Base-by-base conservation (phyloP, 1,140 invertebrate species). In the Drosophila parvula region DNA sequence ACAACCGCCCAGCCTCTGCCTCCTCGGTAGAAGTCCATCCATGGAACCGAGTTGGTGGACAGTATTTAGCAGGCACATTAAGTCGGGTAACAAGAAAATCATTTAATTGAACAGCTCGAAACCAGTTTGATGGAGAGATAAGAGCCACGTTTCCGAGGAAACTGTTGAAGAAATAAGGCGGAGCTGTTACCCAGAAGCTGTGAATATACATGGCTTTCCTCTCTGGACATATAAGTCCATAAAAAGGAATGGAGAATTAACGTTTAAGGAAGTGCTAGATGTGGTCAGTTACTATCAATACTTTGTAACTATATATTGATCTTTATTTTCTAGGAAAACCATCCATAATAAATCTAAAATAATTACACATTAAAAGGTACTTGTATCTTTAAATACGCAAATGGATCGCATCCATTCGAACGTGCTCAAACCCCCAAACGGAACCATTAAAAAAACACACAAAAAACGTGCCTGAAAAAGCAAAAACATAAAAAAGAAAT, bases 31-130 rank as follows among this genome's bases (percentile, higher is more conserved):
- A 12, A 44, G 14, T 16, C 22, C 47, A 28, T 10, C 12, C 22
- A 11, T 50, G 22, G 7, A 30, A 8, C 3, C 22, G 16, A 30
- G 30, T 22, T 56, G 16, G 30, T 27, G 51, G 47, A 78, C 67
- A 69, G 74, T 78, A 59, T 82, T 80, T 77, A 88, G 76, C 73
- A 70, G 61, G 47, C 81, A 81, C 81, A 84, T 84, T 85, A 84
- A 70, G 43, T 61, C 38, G 34, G 32, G 11, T 61, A 70, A 50
- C 62, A 57, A 79, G 57, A 58, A 61, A 58, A 73, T 78, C 70
- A 68, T 78, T 78, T 69, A 74, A 81, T 81, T 78, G 62, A 68
- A 69, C 64, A 60, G 51, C 53, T 41, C 30, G 3, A 71, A 73
- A 55, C 69, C 53, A 73, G 68, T 59, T 69, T 11, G 32, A n/a